Conservation (phyloP, 2,888 invertebrate genomes). For the Reticulitermes lucifugus region DNA sequence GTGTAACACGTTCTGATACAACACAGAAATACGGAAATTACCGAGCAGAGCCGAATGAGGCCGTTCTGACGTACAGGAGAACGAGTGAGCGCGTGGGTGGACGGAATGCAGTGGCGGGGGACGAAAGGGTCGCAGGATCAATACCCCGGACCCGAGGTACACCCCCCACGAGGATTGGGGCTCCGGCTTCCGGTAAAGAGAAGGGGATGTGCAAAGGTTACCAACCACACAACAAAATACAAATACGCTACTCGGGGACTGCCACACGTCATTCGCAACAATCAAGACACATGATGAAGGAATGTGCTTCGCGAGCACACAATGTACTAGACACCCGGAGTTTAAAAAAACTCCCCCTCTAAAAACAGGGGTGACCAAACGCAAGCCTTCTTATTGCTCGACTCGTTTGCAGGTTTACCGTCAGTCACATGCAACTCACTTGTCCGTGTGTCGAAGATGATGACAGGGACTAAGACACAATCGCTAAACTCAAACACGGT, state of each 20-base stretch:
- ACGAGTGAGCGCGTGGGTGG: slow-evolving; percentile 44
- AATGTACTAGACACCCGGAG: too few relatives aligned
- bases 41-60: slow-evolving; percentile 48
- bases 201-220: slow-evolving; percentile 52
- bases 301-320: too few relatives aligned
- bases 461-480: too few relatives aligned
- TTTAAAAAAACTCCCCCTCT: too few relatives aligned
- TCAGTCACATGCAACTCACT: too few relatives aligned
- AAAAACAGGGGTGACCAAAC: too few relatives aligned
- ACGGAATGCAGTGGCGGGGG: slow-evolving; percentile 44
- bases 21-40: slow-evolving; percentile 6
- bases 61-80: slow-evolving; percentile 35
- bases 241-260: neutral
- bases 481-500: too few relatives aligned
- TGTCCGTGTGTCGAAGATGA: too few relatives aligned
- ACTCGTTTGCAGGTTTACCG: too few relatives aligned
- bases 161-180: slow-evolving; percentile 19
- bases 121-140: slow-evolving; percentile 44
- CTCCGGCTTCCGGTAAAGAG: slow-evolving; percentile 39
- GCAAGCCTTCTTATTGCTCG: too few relatives aligned
- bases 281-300: neutral
- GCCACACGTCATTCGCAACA: neutral
- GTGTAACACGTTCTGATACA: slow-evolving; percentile 38
- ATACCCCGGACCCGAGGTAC: slow-evolving; percentile 37
- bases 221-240: slow-evolving; percentile 49